Evolutionary conservation across 2,113 vertebrate genomes (phyloP).

Genomic region (Macheiramphus alcinus): DNA sequence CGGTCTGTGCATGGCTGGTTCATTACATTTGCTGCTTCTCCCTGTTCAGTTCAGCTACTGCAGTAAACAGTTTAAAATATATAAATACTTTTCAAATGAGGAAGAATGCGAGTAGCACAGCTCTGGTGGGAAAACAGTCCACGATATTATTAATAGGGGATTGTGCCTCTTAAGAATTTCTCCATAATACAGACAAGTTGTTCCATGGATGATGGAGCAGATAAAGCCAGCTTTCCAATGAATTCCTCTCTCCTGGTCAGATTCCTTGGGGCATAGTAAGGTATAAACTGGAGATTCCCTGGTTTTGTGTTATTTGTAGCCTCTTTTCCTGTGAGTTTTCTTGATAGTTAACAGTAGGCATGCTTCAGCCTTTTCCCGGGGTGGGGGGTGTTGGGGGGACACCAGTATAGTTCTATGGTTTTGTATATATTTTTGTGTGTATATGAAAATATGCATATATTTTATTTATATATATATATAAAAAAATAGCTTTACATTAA

Average conservation of each 20-base stretch:
- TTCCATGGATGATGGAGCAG: neutral
- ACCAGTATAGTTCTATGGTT: neutral
- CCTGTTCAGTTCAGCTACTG: neutral
- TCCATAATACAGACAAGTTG: neutral
- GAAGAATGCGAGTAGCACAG: neutral
- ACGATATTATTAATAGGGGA: neutral
- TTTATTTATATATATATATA: neutral
- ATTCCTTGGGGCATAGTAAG: neutral
- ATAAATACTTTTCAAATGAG: neutral
- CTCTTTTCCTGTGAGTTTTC: neutral
- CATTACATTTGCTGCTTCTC: neutral
- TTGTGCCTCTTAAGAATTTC: neutral
- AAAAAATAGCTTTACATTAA: neutral
- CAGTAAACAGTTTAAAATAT: neutral
- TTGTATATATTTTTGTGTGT: neutral
- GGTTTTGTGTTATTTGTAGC: neutral
- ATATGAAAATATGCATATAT: neutral
- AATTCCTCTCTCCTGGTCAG: neutral
- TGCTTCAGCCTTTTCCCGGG: neutral
- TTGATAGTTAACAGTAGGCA: neutral
- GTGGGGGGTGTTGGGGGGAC: fast-evolving
- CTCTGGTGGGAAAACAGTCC: neutral
- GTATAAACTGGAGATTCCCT: neutral
- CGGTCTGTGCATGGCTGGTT: neutral
- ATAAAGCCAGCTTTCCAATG: neutral